These are phyloP conservation scores for Bradypus variegatus DNA, from an alignment of 2,797 vertebrate species.

Conservation along the genomic window DNA sequence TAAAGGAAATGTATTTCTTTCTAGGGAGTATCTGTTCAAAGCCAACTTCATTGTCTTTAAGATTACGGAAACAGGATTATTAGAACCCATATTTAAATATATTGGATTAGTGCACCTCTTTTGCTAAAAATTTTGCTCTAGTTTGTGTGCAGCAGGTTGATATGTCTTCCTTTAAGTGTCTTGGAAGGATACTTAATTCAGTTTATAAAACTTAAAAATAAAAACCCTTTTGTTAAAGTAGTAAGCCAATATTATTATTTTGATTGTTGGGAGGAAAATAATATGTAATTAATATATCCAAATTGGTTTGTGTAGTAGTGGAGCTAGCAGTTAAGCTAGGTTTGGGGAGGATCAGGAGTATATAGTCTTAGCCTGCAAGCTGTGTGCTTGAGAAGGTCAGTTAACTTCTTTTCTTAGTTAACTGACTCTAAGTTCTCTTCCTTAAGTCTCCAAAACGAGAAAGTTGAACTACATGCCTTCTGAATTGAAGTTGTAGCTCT, in stretches of 20 bases:
- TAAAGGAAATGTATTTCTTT: slow-evolving; percentile 8
- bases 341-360: not conserved
- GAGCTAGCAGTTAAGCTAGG: not conserved
- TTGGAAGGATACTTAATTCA: not conserved
- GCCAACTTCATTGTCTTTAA: not conserved
- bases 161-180: not conserved
- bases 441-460: slow-evolving; percentile 21
- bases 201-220: not conserved
- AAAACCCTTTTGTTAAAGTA: not conserved
- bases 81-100: not conserved
- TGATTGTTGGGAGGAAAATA: slow-evolving; percentile 34
- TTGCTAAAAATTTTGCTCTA: slow-evolving; percentile 15
- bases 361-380: not conserved
- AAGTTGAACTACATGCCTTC: not conserved
- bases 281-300: not conserved
- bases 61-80: not conserved
- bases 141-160: slow-evolving; percentile 1
- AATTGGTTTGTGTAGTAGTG: not conserved
- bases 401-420: not conserved
- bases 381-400: slow-evolving; percentile 6
- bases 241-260: not conserved
- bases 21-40: slow-evolving; percentile 31
- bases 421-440: not conserved
- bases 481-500: not conserved
- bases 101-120: not conserved